Percentiles rank a stretch among this genome's conserved stretches.
phyloP scores from a whole-genome alignment of 1,140 invertebrate species.

The Drosophila sproati region DNA sequence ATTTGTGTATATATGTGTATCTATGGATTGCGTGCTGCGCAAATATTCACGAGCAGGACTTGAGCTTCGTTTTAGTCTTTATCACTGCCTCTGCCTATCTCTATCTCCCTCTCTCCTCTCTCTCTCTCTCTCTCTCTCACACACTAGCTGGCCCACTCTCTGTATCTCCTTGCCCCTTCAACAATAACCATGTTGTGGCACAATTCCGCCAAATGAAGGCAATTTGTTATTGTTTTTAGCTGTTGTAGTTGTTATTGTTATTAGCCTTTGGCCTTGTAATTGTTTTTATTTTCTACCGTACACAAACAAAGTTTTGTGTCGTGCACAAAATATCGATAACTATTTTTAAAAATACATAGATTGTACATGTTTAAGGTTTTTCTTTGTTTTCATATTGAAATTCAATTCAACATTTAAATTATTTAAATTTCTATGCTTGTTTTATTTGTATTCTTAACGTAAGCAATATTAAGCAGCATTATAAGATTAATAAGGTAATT shows the following conservation, averaged over 20 bases:
- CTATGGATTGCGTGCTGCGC: conserved; percentile 58
- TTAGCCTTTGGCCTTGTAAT: conserved; percentile 19
- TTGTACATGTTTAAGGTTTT: background rate
- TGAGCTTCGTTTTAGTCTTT: conserved; percentile 3
- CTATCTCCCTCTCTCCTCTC: background rate
- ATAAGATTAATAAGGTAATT: no score
- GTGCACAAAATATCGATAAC: conserved; percentile 40
- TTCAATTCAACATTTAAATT: no score
- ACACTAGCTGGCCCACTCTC: no score
- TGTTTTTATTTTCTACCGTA: conserved; percentile 15
- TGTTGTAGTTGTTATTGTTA: conserved; percentile 25
- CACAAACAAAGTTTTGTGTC: conserved; percentile 13
- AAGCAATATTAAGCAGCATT: no score
- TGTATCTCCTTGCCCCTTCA: background rate
- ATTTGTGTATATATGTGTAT: background rate
- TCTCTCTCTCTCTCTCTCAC: background rate
- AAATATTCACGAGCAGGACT: conserved; percentile 38
- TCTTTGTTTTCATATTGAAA: no score
- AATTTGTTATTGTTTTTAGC: conserved; percentile 57
- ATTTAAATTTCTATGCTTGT: no score
- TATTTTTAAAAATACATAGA: conserved; percentile 39
- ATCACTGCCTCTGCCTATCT: background rate
- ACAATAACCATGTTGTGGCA: conserved; percentile 16
- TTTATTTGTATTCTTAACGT: no score
- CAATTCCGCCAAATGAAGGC: conserved; percentile 67